Conservation (phyloP, 2,888 invertebrate genomes). For the Drosophila limbata region DNA sequence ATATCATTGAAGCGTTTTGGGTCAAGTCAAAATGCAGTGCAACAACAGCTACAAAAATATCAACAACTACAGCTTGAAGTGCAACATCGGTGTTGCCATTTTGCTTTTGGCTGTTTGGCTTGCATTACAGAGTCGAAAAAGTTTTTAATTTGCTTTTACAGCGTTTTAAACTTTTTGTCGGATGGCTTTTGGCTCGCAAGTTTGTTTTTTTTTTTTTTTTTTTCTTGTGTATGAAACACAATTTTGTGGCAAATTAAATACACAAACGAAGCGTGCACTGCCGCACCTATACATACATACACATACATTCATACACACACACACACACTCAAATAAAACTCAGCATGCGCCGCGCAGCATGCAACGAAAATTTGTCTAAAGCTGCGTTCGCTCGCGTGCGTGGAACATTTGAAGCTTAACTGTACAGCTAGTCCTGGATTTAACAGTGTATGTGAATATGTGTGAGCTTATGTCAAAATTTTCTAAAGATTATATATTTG, state of each 20-base stretch:
- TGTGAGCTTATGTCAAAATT: constrained; percentile 21
- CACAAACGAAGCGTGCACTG: constrained; percentile 62
- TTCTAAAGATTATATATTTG: constrained; percentile 2
- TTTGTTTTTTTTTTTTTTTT: constrained; percentile 17
- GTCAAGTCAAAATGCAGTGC: constrained; percentile 17
- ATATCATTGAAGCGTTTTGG: constrained; percentile 9
- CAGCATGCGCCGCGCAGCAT: constrained; percentile 62
- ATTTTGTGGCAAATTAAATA: constrained; percentile 80
- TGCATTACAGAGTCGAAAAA: constrained; percentile 54
- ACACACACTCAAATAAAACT: constrained; percentile 10
- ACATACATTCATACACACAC: constrained; percentile 19
- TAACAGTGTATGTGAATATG: constrained; percentile 17
- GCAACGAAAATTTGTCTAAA: constrained; percentile 65
- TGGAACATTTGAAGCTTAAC: constrained; percentile 53
- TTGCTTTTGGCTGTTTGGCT: constrained; percentile 38
- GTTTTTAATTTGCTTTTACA: constrained; percentile 71
- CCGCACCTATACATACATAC: constrained; percentile 28
- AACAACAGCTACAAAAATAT: constrained; percentile 4
- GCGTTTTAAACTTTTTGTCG: constrained; percentile 61
- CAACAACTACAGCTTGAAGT: constrained; percentile 11
- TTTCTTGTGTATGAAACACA: constrained; percentile 54
- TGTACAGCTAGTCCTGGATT: constrained; percentile 30
- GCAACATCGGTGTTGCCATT: constrained; percentile 45
- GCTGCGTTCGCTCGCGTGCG: constrained; percentile 50
- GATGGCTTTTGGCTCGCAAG: constrained; percentile 20